These are phyloP conservation scores for Lethrus apterus DNA, from an alignment of 1,140 invertebrate species.

Conservation along the genomic window DNA sequence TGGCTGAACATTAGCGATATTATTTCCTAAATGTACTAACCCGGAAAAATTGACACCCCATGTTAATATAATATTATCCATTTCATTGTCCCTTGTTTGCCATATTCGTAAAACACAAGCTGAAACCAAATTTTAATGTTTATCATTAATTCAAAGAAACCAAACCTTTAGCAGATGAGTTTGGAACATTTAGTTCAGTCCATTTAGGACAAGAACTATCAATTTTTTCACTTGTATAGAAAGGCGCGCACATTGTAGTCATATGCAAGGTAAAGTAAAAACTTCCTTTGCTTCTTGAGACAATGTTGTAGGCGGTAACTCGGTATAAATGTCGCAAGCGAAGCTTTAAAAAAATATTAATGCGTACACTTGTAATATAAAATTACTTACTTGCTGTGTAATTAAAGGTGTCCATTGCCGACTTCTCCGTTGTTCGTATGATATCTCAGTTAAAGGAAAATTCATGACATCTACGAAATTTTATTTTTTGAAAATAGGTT, in stretches of 20 bases:
- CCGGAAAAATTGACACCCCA: slow-evolving; percentile 83
- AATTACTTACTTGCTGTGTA: slow-evolving; percentile 47
- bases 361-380: slow-evolving; percentile 1
- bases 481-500: slow-evolving; percentile 7
- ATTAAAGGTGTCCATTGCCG: slow-evolving; percentile 57
- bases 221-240: slow-evolving; percentile 80
- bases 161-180: slow-evolving; percentile 32
- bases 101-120: slow-evolving; percentile 53
- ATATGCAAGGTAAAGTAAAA: slow-evolving; percentile 74
- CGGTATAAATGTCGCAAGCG: slow-evolving; percentile 38
- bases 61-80: slow-evolving; percentile 56
- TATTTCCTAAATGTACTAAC: slow-evolving; percentile 68
- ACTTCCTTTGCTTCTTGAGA: slow-evolving; percentile 36
- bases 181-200: slow-evolving; percentile 53
- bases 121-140: slow-evolving; percentile 14
- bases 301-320: slow-evolving; percentile 35
- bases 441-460: slow-evolving; percentile 35
- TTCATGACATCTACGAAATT: slow-evolving; percentile 32
- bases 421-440: slow-evolving; percentile 54
- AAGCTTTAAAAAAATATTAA: slow-evolving; percentile 28
- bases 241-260: slow-evolving; percentile 71
- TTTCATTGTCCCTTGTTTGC: slow-evolving; percentile 38
- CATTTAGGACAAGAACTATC: slow-evolving; percentile 66
- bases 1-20: slow-evolving; percentile 62
- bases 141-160: slow-evolving; percentile 7